Conservation (phyloP, 2,113 vertebrate genomes). For the Ondatra zibethicus region DNA sequence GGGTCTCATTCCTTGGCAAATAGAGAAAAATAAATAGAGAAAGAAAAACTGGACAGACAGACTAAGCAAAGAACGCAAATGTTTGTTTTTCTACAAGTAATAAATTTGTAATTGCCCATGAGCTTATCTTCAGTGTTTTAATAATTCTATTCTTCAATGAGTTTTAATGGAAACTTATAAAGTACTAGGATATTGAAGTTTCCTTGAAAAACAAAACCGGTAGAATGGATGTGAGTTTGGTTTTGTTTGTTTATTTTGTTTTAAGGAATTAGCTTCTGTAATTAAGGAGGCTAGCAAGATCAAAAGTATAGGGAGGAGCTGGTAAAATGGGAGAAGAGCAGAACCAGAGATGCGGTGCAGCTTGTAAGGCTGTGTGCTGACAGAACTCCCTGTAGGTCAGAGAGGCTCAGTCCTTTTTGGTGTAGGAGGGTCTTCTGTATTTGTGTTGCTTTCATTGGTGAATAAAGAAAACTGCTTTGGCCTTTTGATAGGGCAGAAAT, state of each 20-base stretch:
- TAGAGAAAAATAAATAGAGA: background rate
- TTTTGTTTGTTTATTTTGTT: background rate
- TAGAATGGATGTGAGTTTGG: background rate
- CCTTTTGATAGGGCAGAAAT: no score
- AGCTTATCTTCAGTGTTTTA: constrained; percentile 33
- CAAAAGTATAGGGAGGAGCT: background rate
- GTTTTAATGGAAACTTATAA: background rate
- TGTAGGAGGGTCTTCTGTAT: no score
- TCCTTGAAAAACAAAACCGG: background rate
- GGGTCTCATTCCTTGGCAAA: background rate
- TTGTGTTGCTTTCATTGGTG: no score
- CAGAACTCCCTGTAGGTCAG: background rate
- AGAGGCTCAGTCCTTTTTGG: background rate
- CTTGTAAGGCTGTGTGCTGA: background rate
- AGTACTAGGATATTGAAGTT: background rate
- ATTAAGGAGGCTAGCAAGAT: background rate
- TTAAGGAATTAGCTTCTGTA: background rate
- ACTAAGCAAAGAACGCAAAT: background rate
- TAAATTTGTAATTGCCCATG: background rate
- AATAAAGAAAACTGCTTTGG: no score
- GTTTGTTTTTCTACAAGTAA: background rate
- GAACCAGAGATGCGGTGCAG: background rate
- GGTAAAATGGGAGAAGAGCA: background rate
- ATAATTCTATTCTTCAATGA: background rate
- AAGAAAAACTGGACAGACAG: background rate